phyloP scores from a whole-genome alignment of 2,888 invertebrate species.

The Campopleginae sp. region DNA sequence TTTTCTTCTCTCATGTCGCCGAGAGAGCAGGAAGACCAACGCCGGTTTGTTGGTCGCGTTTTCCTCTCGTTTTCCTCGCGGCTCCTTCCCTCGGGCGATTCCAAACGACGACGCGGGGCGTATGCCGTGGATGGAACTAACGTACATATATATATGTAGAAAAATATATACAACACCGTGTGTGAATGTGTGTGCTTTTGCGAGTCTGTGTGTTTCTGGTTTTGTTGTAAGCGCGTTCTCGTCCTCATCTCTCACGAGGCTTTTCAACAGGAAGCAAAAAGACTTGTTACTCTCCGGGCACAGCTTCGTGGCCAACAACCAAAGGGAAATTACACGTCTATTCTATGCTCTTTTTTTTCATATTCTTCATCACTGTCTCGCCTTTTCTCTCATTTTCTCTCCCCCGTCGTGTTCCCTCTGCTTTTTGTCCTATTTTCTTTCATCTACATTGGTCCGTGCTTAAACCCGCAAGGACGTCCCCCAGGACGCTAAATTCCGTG shows the following conservation, averaged over 20 bases:
- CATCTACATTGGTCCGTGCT: background rate
- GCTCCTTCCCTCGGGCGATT: conserved; percentile 10
- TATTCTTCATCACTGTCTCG: conserved; percentile 22
- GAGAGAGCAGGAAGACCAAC: conserved; percentile 45
- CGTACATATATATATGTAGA: conserved; percentile 7
- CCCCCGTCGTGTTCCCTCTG: background rate
- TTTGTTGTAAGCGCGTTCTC: conserved; percentile 26
- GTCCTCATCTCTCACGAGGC: conserved; percentile 58
- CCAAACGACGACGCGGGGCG: conserved; percentile 51
- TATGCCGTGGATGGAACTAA: conserved; percentile 54
- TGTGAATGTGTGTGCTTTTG: background rate
- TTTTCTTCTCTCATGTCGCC: conserved; percentile 58
- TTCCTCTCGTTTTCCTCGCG: conserved; percentile 9
- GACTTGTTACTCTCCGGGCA: conserved; percentile 61
- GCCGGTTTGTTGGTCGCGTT: conserved; percentile 65
- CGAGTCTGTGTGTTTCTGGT: conserved; percentile 13
- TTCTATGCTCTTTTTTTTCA: conserved; percentile 40
- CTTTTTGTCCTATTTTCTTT: conserved; percentile 31
- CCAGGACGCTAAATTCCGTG: background rate
- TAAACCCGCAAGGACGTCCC: background rate
- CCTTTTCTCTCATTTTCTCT: background rate
- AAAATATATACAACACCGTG: background rate
- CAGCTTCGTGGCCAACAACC: conserved; percentile 60
- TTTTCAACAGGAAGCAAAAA: conserved; percentile 60
- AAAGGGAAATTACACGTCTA: conserved; percentile 56